A percentile compares a stretch with the other conserved stretches of the same genome.
phyloP scores from a whole-genome alignment of 2,888 invertebrate species.

The Tricholauxania praeusta region DNA sequence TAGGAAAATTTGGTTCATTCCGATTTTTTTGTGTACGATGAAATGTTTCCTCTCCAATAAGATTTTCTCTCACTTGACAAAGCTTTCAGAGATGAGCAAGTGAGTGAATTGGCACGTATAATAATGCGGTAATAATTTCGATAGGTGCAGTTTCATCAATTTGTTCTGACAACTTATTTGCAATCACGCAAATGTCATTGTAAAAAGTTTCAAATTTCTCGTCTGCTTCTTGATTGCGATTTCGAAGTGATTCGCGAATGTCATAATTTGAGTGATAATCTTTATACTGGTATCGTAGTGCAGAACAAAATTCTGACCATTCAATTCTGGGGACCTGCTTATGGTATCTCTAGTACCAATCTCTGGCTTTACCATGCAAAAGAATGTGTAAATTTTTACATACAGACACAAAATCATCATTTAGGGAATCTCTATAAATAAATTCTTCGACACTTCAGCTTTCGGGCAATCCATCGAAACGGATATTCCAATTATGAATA shows the following conservation, averaged over 20 bases:
- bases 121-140: slow-evolving; percentile 12
- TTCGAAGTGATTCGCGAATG: not conserved
- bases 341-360: slow-evolving; percentile 32
- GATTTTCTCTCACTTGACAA: slow-evolving; percentile 31
- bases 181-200: not conserved
- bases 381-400: too few relatives aligned
- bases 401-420: too few relatives aligned
- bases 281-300: too few relatives aligned
- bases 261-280: slow-evolving; percentile 9
- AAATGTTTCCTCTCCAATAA: slow-evolving; percentile 26
- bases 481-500: too few relatives aligned
- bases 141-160: not conserved
- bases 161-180: not conserved
- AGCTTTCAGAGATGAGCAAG: slow-evolving; percentile 35
- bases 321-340: slow-evolving; percentile 8
- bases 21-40: not conserved
- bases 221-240: too few relatives aligned
- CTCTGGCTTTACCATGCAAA: too few relatives aligned
- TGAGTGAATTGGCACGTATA: slow-evolving; percentile 30
- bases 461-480: too few relatives aligned
- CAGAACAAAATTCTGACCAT: slow-evolving; percentile 25
- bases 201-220: too few relatives aligned
- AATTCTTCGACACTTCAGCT: too few relatives aligned
- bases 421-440: too few relatives aligned
- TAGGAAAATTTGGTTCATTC: not conserved